Percentiles rank a stretch among this genome's conserved stretches.
Evolutionary conservation across 1,140 invertebrate species (phyloP).

Genomic region (Diachasma alloeum): DNA sequence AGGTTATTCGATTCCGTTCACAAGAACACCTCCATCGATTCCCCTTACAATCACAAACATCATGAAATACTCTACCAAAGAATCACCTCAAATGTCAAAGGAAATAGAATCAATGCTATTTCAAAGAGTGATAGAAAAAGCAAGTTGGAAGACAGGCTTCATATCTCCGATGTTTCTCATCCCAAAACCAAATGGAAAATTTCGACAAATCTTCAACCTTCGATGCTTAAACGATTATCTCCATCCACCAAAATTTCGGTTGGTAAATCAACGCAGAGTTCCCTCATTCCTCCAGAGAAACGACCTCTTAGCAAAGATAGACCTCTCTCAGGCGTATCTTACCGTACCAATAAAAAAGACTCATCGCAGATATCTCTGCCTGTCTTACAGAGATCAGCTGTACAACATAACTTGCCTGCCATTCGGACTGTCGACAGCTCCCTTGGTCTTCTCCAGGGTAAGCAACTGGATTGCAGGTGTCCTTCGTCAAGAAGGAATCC

Average conservation of each 20-base stretch:
- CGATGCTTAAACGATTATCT: slow-evolving; percentile 34
- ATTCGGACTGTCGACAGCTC: slow-evolving; percentile 36
- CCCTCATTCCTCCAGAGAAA: slow-evolving; percentile 3
- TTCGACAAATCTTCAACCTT: slow-evolving; percentile 38
- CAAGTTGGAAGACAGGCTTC: slow-evolving; percentile 33
- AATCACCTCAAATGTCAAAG: slow-evolving; percentile 2
- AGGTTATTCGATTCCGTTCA: slow-evolving; percentile 20
- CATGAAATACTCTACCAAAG: slow-evolving; percentile 3
- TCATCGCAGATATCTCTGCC: slow-evolving; percentile 30
- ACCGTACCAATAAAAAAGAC: slow-evolving; percentile 8
- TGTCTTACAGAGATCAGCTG: too few species aligned
- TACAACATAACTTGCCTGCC: too few species aligned
- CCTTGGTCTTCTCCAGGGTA: slow-evolving; percentile 40
- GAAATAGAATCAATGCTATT: slow-evolving; percentile 10
- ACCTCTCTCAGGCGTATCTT: slow-evolving; percentile 20
- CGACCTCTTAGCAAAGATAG: slow-evolving; percentile 14
- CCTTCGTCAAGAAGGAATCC: slow-evolving; percentile 20
- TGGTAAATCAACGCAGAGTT: slow-evolving; percentile 27
- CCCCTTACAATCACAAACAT: background rate
- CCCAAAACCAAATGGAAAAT: slow-evolving; percentile 23
- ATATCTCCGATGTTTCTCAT: too few species aligned
- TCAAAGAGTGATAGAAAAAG: slow-evolving; percentile 3
- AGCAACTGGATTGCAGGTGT: slow-evolving; percentile 33
- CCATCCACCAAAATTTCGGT: slow-evolving; percentile 27
- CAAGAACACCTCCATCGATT: slow-evolving; percentile 7